Evolutionary conservation across 2,113 vertebrate genomes (phyloP).

Genomic region (Nymphicus hollandicus): DNA sequence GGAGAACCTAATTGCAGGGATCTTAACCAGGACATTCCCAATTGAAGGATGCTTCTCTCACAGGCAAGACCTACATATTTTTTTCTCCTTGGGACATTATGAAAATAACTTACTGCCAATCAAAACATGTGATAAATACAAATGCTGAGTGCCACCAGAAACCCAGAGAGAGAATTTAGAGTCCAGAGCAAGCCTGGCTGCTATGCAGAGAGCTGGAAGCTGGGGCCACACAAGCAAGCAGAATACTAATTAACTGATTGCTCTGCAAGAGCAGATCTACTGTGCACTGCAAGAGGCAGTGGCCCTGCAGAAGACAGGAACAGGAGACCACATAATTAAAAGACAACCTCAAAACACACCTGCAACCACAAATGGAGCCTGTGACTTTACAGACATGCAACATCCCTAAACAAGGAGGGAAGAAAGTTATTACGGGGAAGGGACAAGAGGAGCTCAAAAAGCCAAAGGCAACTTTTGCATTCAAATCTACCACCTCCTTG

Average conservation of each 20-base stretch:
- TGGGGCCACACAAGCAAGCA: background rate
- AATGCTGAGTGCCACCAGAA: background rate
- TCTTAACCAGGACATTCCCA: background rate
- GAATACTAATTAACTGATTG: conserved; percentile 42
- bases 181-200: background rate
- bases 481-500: background rate
- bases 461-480: background rate
- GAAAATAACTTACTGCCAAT: background rate
- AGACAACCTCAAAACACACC: background rate
- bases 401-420: background rate
- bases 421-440: background rate
- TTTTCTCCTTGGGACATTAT: background rate
- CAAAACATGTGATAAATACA: background rate
- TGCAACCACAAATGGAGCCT: background rate
- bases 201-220: background rate
- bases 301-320: background rate
- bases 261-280: background rate
- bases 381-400: background rate
- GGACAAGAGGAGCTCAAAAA: background rate
- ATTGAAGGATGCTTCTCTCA: background rate
- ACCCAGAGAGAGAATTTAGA: background rate
- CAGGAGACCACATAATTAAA: rapidly evolving
- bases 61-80: background rate
- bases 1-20: background rate
- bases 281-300: background rate